Percentiles rank a stretch among this genome's conserved stretches.
Conservation (phyloP, 2,113 vertebrate species). For the Aviceda subcristata region DNA sequence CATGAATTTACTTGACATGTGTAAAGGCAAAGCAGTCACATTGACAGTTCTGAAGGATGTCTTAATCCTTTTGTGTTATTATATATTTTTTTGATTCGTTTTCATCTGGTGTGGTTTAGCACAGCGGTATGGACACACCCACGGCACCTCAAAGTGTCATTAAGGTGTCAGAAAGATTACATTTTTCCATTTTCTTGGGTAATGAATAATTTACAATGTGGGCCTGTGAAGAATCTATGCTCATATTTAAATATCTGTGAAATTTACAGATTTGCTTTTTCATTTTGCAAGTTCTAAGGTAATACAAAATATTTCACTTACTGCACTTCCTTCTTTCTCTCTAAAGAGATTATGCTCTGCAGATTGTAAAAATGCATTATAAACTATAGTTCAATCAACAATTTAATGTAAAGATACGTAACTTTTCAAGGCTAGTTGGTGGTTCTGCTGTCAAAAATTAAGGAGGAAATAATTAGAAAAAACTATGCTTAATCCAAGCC, state of each 20-base stretch:
- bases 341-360: not conserved
- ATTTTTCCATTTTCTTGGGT: slow-evolving; percentile 23
- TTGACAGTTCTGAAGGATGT: not conserved
- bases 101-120: not conserved
- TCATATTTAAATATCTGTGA: not conserved
- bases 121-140: not conserved
- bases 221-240: not conserved
- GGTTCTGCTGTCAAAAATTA: not conserved
- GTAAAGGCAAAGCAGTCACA: not conserved
- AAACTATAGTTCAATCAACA: not conserved
- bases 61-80: not conserved
- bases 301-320: not conserved
- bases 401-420: not conserved
- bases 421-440: not conserved
- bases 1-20: not conserved
- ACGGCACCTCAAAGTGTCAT: not conserved
- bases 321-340: not conserved
- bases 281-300: not conserved
- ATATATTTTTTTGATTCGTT: not conserved
- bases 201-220: slow-evolving; percentile 5
- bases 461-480: not conserved
- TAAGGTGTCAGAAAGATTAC: not conserved
- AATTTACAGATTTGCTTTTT: not conserved
- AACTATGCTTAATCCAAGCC: not conserved
- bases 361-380: not conserved